phyloP scores from a whole-genome alignment of 2,113 vertebrate species.

The Daubentonia madagascariensis region DNA sequence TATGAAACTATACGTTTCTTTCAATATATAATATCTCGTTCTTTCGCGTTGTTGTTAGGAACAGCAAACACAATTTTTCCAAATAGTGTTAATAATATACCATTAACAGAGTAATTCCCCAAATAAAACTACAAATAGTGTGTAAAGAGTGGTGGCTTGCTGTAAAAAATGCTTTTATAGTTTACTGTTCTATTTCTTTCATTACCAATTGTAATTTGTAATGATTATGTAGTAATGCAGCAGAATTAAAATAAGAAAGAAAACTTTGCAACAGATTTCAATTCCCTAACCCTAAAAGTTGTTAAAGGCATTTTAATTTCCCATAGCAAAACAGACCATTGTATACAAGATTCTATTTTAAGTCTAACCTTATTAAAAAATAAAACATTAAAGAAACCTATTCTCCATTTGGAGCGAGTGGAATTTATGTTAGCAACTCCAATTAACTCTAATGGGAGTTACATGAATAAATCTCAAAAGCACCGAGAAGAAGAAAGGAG shows the following conservation, averaged over 20 bases:
- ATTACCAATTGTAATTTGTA: constrained; percentile 76
- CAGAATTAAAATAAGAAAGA: constrained; percentile 65
- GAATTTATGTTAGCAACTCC: constrained; percentile 77
- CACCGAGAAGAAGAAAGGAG: constrained; percentile 33
- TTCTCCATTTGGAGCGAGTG: constrained; percentile 71
- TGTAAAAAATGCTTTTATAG: constrained; percentile 59
- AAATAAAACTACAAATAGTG: constrained; percentile 60
- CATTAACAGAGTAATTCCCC: constrained; percentile 68
- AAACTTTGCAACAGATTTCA: constrained; percentile 64
- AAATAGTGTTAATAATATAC: constrained; percentile 65
- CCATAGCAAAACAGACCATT: constrained; percentile 68
- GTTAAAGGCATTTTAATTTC: constrained; percentile 77
- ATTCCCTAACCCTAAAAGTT: constrained; percentile 74
- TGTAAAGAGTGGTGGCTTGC: constrained; percentile 56
- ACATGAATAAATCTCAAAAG: constrained; percentile 73
- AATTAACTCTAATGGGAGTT: constrained; percentile 79
- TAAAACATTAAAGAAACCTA: constrained; percentile 77
- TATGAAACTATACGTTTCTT: neutral
- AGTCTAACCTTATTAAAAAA: constrained; percentile 79
- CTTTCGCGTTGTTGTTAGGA: constrained; percentile 58
- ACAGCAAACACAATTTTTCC: constrained; percentile 64
- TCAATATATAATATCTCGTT: constrained; percentile 10
- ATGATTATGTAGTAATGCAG: constrained; percentile 66
- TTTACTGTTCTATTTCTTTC: constrained; percentile 65
- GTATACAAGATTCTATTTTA: constrained; percentile 72